phyloP scores from a whole-genome alignment of 37 sponge, comb jelly and placozoan genomes.

The Mnemiopsis leidyi region DNA sequence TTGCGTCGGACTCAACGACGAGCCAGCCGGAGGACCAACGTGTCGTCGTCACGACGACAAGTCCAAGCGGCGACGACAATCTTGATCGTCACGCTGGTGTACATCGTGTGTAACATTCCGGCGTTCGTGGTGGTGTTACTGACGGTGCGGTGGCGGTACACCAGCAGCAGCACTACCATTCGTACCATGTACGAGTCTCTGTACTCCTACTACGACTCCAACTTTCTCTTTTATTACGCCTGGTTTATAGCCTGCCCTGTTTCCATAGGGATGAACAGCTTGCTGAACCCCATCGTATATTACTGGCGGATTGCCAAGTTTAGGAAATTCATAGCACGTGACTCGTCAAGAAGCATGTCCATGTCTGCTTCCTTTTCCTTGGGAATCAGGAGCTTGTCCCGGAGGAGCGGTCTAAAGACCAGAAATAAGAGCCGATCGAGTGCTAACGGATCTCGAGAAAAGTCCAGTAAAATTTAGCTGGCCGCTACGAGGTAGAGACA shows the following conservation, averaged over 20 bases:
- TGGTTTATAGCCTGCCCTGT: slow-evolving; percentile 4
- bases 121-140: neutral
- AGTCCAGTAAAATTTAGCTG: too few species aligned
- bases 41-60: neutral
- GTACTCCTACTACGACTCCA: neutral
- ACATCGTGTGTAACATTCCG: neutral
- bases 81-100: neutral
- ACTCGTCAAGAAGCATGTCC: neutral
- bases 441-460: neutral
- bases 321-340: neutral
- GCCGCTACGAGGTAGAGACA: too few species aligned
- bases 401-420: neutral
- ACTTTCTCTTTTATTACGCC: slow-evolving; percentile 13
- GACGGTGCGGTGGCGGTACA: neutral
- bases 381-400: neutral
- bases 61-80: neutral
- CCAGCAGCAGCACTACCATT: neutral
- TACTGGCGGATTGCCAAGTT: neutral
- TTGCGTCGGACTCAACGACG: neutral
- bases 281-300: slow-evolving; percentile 17
- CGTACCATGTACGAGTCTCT: neutral
- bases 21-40: neutral
- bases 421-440: neutral
- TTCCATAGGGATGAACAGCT: neutral
- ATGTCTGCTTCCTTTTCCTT: neutral